Evolutionary conservation across 2,888 invertebrate species (phyloP).

Genomic region (Ichneumon xanthorius): DNA sequence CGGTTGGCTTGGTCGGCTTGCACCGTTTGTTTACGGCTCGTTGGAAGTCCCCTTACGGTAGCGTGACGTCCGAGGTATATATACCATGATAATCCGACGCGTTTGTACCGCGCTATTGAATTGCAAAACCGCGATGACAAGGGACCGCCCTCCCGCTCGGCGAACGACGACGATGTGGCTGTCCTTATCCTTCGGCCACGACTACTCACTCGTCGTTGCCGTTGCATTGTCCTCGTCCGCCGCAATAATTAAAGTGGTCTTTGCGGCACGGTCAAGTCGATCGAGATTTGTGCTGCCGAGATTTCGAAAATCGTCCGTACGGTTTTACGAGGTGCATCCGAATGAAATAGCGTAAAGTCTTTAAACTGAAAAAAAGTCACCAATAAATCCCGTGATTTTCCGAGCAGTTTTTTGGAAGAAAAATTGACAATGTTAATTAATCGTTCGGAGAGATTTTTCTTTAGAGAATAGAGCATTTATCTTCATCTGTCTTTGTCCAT

Average conservation of each 20-base stretch:
- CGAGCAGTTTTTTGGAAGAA: background rate
- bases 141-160: background rate
- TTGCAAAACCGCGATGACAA: constrained; percentile 58
- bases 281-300: background rate
- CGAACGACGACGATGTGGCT: constrained; percentile 1
- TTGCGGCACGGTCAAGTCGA: background rate
- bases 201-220: constrained; percentile 3
- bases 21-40: constrained; percentile 39
- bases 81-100: constrained; percentile 53
- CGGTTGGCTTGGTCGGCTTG: constrained; percentile 4
- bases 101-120: constrained; percentile 60
- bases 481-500: background rate
- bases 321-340: background rate
- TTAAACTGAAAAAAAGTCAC: background rate
- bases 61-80: constrained; percentile 51
- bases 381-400: background rate
- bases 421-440: background rate
- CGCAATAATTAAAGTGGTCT: background rate
- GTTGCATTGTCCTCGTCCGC: background rate
- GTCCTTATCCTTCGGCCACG: constrained; percentile 11
- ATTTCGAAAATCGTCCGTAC: background rate
- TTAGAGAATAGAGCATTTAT: background rate
- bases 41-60: constrained; percentile 57
- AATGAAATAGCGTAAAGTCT: background rate
- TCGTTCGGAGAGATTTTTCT: background rate